Base-by-base conservation (phyloP, 2,888 invertebrate genomes). In the Drosophila melanocephala region DNA sequence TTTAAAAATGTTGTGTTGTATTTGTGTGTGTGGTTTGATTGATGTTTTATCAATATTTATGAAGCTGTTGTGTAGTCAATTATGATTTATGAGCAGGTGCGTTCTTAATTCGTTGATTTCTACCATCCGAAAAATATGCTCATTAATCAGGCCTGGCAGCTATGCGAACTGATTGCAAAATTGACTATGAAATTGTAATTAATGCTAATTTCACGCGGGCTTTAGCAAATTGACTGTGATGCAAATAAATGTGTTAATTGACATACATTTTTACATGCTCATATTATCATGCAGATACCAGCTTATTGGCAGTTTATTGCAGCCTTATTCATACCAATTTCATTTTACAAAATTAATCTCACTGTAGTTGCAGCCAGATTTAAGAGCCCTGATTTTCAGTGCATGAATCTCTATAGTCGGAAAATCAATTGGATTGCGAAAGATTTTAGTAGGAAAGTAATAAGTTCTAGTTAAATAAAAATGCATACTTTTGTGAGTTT, bases 51-150 rank as follows among this genome's bases (percentile, higher is more conserved):
- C 14, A 79, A 87, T 77, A 83, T 87, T 75, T 83, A 83, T 67
- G 47, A 47, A 61, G 63, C 37, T 70, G 14, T 63, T 47, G 62
- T 52, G 53, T 59, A 57, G 61, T 58, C 81, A 76, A 85, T 87
- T 81, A 79, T 85, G 87, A 81, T 85, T 86, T 83, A 85, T 81
- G 83, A 56, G 26, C 81, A 81, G 79, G 67, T 77, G 64, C n/a
- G 14, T 28, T 47, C 44, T 44, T 53, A 50, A 62, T 37, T 72
- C 26, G 53, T 32, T 57, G 58, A 30, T 42, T 28, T 64, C 42
- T 19, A 30, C n/a, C 28, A 33, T 26, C 16, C 33, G 14, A 42
- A 56, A 58, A 30, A 14, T 42, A 12, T 14, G 50, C 50, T 5
- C 50, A 70, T 74, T 74, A 74, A 77, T 78, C 77, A 74, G 63